These are phyloP conservation scores for Eulemur mongoz DNA, from an alignment of 2,797 vertebrate species.

Conservation along the genomic window DNA sequence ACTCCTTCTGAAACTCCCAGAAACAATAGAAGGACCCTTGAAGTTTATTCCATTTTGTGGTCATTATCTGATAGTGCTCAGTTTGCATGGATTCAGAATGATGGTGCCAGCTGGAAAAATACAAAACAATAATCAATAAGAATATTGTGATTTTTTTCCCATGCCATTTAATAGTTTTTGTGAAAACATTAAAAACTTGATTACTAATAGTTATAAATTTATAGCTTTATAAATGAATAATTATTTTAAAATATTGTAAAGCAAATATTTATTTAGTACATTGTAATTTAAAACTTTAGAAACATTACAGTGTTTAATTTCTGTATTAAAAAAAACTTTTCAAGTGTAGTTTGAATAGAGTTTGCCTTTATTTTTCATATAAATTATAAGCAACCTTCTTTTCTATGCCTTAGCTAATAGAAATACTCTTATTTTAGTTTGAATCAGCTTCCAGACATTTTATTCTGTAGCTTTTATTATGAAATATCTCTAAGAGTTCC, in stretches of 20 bases:
- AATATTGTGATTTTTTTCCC: background rate
- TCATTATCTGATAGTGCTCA: background rate
- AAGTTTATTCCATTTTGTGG: background rate
- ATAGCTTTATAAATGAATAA: background rate
- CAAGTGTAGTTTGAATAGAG: background rate
- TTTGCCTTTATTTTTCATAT: too few relatives aligned
- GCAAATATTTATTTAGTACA: background rate
- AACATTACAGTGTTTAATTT: background rate
- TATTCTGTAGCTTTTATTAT: background rate
- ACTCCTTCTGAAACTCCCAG: background rate
- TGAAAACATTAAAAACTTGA: background rate
- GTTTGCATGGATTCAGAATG: background rate
- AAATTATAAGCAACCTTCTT: background rate
- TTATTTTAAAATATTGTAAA: background rate
- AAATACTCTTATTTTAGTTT: background rate
- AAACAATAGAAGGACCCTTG: background rate
- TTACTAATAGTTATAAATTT: background rate
- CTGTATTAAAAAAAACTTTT: background rate
- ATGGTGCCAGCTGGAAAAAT: background rate
- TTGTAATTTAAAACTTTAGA: background rate
- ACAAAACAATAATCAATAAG: background rate
- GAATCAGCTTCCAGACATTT: background rate
- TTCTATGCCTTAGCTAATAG: background rate
- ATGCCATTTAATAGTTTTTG: background rate
- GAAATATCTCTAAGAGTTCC: background rate